phyloP scores from a whole-genome alignment of 1,140 invertebrate species.

The Pygmarrhopalites habei region DNA sequence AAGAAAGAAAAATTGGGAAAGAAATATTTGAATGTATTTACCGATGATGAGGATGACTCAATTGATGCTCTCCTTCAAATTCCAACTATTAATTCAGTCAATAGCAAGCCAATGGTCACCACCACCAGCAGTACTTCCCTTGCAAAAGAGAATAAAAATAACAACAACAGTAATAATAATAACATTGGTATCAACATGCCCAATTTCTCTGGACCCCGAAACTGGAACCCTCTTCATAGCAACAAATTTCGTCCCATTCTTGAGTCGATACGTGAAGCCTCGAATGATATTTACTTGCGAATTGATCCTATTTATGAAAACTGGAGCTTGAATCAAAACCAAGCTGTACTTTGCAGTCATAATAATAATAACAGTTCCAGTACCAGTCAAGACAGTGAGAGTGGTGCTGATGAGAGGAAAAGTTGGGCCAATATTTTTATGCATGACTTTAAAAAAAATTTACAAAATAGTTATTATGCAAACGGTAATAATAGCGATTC shows the following conservation, averaged over 20 bases:
- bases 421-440: constrained; percentile 23
- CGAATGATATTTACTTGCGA: constrained; percentile 1
- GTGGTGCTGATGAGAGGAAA: background rate
- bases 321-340: constrained; percentile 11
- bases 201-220: background rate
- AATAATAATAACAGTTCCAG: background rate
- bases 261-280: constrained; percentile 26
- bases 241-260: constrained; percentile 27
- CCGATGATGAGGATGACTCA: constrained; percentile 32
- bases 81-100: background rate
- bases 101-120: background rate
- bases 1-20: constrained; percentile 7
- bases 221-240: constrained; percentile 11
- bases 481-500: constrained; percentile 8
- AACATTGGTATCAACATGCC: background rate
- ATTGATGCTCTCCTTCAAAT: constrained; percentile 23
- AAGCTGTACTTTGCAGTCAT: background rate
- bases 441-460: background rate
- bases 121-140: background rate
- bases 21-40: constrained; percentile 19
- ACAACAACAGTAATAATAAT: background rate
- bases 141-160: background rate
- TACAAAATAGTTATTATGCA: background rate
- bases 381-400: background rate
- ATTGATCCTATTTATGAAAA: constrained; percentile 22